phyloP scores from a whole-genome alignment of 2,797 vertebrate genomes.

The Pipistrellus pygmaeus region DNA sequence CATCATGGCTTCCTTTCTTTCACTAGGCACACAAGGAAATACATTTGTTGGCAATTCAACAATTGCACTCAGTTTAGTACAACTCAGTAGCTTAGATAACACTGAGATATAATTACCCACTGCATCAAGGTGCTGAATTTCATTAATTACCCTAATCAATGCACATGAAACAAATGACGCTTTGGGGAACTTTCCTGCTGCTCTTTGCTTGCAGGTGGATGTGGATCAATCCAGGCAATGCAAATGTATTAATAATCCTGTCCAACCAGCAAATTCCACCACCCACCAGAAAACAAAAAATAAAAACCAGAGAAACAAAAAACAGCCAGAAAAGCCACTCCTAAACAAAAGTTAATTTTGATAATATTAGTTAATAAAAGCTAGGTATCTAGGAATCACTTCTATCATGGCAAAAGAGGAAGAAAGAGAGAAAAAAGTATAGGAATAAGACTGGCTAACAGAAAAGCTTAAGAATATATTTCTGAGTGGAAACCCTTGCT shows the following conservation, averaged over 20 bases:
- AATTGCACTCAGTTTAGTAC: not conserved
- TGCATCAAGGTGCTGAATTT: not conserved
- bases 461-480: not conserved
- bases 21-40: not conserved
- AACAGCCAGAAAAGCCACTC: not conserved
- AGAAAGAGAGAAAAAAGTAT: not conserved
- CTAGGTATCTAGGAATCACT: not conserved
- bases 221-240: not conserved
- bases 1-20: not conserved
- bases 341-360: not conserved
- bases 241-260: not conserved
- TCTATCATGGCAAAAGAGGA: not conserved
- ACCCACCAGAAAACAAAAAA: not conserved
- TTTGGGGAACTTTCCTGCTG: not conserved
- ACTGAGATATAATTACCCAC: not conserved
- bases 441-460: not conserved
- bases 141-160: not conserved
- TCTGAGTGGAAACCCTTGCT: not conserved
- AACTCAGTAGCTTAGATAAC: not conserved
- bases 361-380: not conserved
- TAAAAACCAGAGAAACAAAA: not conserved
- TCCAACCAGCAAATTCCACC: not conserved
- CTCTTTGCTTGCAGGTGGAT: not conserved
- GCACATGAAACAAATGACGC: not conserved
- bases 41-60: not conserved